Conservation (phyloP, 2,888 invertebrate genomes). For the Sympetrum striolatum region DNA sequence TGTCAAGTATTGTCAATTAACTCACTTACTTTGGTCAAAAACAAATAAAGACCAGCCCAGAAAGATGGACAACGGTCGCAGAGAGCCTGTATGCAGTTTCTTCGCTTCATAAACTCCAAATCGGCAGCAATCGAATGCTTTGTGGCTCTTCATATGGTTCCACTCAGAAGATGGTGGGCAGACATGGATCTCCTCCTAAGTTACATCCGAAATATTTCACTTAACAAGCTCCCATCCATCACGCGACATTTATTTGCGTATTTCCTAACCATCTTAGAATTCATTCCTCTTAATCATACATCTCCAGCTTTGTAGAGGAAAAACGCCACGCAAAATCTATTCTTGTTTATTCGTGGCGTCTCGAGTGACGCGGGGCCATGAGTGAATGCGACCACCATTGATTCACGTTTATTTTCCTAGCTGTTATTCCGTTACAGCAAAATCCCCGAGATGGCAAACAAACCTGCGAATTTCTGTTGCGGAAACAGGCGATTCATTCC, state of each 20-base stretch:
- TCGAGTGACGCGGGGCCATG: not conserved
- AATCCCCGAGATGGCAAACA: not conserved
- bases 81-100: no score
- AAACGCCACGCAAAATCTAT: not conserved
- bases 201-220: not conserved
- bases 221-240: not conserved
- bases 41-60: no score
- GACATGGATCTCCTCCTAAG: not conserved
- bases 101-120: no score
- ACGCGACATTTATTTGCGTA: not conserved
- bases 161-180: no score
- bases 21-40: no score
- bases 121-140: no score
- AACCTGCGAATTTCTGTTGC: not conserved
- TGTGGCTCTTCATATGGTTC: no score
- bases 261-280: not conserved
- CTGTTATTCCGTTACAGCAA: not conserved
- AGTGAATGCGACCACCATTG: not conserved
- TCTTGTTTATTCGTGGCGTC: not conserved
- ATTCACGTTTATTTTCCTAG: not conserved
- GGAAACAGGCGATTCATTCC: not conserved
- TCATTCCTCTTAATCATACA: not conserved
- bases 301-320: not conserved
- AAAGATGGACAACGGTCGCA: no score
- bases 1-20: no score